Evolutionary conservation across 2,113 vertebrate species (phyloP), one percentile per base, ranked within the genome.

Genomic region (Spermophilus dauricus): DNA sequence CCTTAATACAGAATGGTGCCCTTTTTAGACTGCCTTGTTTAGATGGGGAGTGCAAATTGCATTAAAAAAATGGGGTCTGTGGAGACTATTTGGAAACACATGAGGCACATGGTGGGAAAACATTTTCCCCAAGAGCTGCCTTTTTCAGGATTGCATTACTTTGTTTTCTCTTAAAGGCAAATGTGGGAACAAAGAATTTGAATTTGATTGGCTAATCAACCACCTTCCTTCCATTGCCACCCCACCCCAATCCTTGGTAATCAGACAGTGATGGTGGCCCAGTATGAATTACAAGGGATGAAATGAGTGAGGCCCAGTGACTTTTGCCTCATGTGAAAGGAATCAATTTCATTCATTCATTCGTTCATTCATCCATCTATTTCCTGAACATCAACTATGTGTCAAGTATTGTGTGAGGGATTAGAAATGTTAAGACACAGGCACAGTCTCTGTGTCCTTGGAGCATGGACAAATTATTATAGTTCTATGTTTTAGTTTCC

Each of bases 11-110:
- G 78, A 98, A 58, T 67, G 75, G 2, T 98, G 39, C 72, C 95
- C 75, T 96, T 98, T 98, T 98, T 69, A 96, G 72, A 89, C 58
- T 96, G 51, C 37, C 84, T 95, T 98, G 96, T 98, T 98, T 95
- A 97, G 69, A 96, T 94, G 75, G 42, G 45, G 45, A 98, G 73
- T 97, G 18, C 85, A 91, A 97, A 97, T 94, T 96, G 39, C 37
- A 73, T 96, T 89, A 97, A 95, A 96, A 82, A 81, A 89, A 92
- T 91, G 56, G 86, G 72, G 81, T 45, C 61, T 93, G 65, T 94
- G 92, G 92, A 97, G 69, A 93, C 53, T 45, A 0, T 97, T 97
- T 98, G 22, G 28, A 97, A 98, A 96, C 94, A 80, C 48, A 94
- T 95, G 86, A 97, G 96, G 87, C 97, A 96, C 16, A 6, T 42